phyloP scores from a whole-genome alignment of 2,797 vertebrate genomes.

The Malurus splendens region DNA sequence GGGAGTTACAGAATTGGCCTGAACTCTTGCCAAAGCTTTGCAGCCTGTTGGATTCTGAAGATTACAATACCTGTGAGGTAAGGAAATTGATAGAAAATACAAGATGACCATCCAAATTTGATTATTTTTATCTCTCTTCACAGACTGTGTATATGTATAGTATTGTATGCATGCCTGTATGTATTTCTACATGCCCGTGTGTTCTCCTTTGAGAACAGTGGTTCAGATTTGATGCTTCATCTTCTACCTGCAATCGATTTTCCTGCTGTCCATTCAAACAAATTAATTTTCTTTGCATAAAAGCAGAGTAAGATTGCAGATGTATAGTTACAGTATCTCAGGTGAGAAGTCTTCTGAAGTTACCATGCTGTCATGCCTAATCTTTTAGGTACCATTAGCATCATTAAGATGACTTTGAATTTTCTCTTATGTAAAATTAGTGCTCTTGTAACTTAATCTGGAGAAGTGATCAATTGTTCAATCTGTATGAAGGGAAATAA shows the following conservation, averaged over 20 bases:
- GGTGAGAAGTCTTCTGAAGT: neutral
- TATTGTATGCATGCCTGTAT: neutral
- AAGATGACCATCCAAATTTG: neutral
- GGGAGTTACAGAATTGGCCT: slow-evolving; percentile 96
- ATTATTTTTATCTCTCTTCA: neutral
- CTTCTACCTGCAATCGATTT: neutral
- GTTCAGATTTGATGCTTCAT: neutral
- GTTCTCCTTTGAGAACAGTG: neutral
- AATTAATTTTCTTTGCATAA: neutral
- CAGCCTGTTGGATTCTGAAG: slow-evolving; percentile 91
- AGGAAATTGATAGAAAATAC: neutral
- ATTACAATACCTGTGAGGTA: slow-evolving; percentile 98
- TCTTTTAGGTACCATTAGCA: neutral
- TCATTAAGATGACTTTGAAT: neutral
- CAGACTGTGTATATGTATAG: rapidly evolving
- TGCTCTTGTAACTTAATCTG: neutral
- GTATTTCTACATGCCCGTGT: neutral
- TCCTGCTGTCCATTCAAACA: neutral
- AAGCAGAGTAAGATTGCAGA: neutral
- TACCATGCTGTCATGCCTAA: neutral
- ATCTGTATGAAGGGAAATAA: neutral
- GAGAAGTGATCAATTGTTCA: neutral
- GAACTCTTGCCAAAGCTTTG: slow-evolving; percentile 96
- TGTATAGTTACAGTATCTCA: neutral
- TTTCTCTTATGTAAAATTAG: neutral